These are phyloP conservation scores for Phalacrocorax pelagicus DNA, from an alignment of 2,113 vertebrate species.

Conservation along the genomic window DNA sequence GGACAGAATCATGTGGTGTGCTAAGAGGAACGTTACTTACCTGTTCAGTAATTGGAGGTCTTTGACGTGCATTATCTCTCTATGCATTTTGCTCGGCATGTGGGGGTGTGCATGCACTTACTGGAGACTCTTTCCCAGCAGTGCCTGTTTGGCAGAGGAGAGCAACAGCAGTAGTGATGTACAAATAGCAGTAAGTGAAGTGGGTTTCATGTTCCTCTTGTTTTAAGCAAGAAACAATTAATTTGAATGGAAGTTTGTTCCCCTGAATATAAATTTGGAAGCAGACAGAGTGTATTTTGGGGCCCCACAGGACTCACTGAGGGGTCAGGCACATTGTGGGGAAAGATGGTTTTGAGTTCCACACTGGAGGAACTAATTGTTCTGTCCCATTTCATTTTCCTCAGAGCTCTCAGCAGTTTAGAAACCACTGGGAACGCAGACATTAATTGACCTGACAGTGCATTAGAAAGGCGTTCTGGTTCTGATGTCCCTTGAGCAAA, in stretches of 20 bases:
- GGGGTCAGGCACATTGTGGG: neutral
- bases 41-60: neutral
- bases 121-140: neutral
- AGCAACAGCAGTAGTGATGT: neutral
- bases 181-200: neutral
- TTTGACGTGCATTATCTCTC: neutral
- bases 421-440: neutral
- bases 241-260: neutral
- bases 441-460: neutral
- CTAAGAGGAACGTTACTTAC: conserved; percentile 1
- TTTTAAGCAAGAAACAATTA: neutral
- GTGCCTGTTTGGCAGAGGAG: neutral
- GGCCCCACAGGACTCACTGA: neutral
- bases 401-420: neutral
- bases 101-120: neutral
- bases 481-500: neutral
- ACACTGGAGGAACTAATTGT: neutral
- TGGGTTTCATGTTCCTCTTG: neutral
- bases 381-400: neutral
- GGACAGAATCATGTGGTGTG: neutral
- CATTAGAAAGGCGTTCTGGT: neutral
- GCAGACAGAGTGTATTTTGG: neutral
- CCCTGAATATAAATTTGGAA: neutral
- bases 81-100: neutral
- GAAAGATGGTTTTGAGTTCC: neutral